A percentile compares a stretch with the other conserved stretches of the same genome.
Conservation (phyloP, 2,113 vertebrate genomes). For the Kryptolebias marmoratus region DNA sequence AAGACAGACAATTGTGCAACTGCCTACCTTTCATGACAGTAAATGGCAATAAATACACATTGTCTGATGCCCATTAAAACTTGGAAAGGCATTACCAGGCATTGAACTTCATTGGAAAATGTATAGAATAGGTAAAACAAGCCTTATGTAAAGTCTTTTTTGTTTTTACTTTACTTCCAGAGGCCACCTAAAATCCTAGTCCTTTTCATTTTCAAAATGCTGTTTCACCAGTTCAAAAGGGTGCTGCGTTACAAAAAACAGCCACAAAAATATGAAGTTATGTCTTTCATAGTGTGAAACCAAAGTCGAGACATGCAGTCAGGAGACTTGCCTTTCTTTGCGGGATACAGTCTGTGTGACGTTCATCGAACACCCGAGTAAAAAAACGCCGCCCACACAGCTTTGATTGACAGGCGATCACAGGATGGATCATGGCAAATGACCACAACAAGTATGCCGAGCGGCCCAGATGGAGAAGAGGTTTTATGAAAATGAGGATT, state of each 20-base stretch:
- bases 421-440: background rate
- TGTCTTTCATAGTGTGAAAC: slow-evolving; percentile 9
- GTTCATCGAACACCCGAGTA: background rate
- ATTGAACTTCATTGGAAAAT: no score
- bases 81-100: no score
- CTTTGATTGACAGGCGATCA: slow-evolving; percentile 36
- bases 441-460: slow-evolving; percentile 10
- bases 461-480: background rate
- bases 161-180: background rate
- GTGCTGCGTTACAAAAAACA: background rate
- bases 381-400: background rate
- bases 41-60: no score
- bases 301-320: background rate
- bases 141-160: background rate
- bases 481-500: background rate
- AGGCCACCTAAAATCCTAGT: background rate
- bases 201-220: background rate
- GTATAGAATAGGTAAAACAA: background rate
- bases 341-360: slow-evolving; percentile 1
- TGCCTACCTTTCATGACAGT: no score
- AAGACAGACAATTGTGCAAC: no score
- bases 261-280: background rate
- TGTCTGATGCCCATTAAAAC: no score
- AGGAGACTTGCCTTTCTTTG: slow-evolving; percentile 6
- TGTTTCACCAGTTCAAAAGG: slow-evolving; percentile 5